Conservation (phyloP, 2,113 vertebrate genomes). For the Myrmophylax atrothorax region DNA sequence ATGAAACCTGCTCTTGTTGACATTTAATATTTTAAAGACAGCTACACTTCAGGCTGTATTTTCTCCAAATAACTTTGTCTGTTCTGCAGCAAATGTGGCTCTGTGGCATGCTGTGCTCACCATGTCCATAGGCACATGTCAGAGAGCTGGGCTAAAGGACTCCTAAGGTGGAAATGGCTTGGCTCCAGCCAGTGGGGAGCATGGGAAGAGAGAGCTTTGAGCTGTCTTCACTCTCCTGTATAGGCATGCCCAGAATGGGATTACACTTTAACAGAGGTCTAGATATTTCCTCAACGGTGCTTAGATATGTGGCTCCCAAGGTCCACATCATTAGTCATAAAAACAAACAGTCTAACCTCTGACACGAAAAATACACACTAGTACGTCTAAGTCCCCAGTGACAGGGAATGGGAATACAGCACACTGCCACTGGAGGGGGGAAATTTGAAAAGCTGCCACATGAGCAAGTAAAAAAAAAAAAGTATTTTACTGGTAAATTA, state of each 20-base stretch:
- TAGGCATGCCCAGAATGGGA: background rate
- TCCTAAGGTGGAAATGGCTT: background rate
- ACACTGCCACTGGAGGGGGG: background rate
- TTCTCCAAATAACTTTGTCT: background rate
- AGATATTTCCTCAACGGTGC: conserved; percentile 18
- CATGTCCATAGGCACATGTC: background rate
- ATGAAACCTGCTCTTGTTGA: background rate
- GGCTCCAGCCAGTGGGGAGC: background rate
- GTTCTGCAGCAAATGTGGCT: background rate
- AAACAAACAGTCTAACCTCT: conserved; percentile 54
- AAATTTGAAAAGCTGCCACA: background rate
- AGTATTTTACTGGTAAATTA: background rate
- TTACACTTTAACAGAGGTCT: conserved; percentile 65
- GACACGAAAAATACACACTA: background rate
- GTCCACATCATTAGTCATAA: conserved; percentile 49
- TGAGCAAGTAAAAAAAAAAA: background rate
- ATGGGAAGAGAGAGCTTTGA: background rate
- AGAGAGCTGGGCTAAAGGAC: background rate
- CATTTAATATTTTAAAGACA: background rate
- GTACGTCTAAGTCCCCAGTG: background rate
- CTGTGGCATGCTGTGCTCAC: background rate
- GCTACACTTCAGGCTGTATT: background rate
- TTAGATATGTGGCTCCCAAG: conserved; percentile 52
- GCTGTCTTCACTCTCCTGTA: background rate
- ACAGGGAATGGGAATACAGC: background rate